These are phyloP conservation scores for Oegoconia quadripuncta DNA, from an alignment of 2,888 invertebrate genomes.

Conservation along the genomic window DNA sequence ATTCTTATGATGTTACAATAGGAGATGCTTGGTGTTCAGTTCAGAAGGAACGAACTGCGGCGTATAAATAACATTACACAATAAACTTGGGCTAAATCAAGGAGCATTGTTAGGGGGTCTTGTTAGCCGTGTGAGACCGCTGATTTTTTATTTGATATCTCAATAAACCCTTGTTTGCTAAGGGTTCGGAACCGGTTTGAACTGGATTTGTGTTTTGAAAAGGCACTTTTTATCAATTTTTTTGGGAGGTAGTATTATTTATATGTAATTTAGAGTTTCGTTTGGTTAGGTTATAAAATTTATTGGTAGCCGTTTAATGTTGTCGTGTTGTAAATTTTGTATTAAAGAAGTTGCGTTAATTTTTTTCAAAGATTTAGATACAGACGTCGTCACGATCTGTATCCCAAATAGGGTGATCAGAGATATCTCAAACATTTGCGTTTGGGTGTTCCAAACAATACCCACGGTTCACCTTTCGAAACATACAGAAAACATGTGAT, in stretches of 20 bases:
- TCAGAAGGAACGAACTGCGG: conserved; percentile 55
- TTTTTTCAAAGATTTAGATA: too few relatives aligned
- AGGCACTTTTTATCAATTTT: conserved; percentile 44
- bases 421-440: neutral
- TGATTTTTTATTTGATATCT: conserved; percentile 79
- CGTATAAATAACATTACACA: conserved; percentile 75
- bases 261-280: conserved; percentile 62
- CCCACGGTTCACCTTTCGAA: too few relatives aligned
- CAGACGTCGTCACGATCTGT: neutral
- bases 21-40: conserved; percentile 50
- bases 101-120: conserved; percentile 67
- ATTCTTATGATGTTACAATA: conserved; percentile 21
- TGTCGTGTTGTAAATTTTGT: too few relatives aligned
- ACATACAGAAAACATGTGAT: too few relatives aligned
- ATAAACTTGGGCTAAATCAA: conserved; percentile 75
- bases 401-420: neutral
- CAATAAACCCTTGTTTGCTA: conserved; percentile 63
- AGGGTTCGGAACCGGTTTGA: conserved; percentile 56
- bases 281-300: conserved; percentile 58
- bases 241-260: conserved; percentile 56
- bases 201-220: conserved; percentile 39
- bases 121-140: conserved; percentile 69
- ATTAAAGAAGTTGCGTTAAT: too few relatives aligned
- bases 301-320: conserved; percentile 45
- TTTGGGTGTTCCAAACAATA: too few relatives aligned